phyloP scores from a whole-genome alignment of 2,888 invertebrate genomes.

The Cosmopolites sordidus region DNA sequence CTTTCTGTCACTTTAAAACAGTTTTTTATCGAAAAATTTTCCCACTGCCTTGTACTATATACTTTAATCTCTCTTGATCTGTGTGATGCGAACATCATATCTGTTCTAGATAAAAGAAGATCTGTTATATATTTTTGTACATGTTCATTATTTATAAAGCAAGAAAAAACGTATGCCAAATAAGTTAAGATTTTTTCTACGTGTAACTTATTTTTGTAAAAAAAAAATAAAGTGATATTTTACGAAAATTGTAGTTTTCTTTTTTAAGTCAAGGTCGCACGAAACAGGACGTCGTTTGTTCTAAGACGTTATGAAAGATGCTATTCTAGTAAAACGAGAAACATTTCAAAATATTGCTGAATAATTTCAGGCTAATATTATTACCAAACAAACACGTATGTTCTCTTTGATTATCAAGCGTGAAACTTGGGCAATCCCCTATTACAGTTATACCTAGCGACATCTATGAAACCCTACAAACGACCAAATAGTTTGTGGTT shows the following conservation, averaged over 20 bases:
- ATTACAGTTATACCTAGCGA: too few relatives aligned
- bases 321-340: constrained; percentile 7
- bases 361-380: too few relatives aligned
- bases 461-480: background rate
- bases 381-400: constrained; percentile 6
- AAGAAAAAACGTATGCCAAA: constrained; percentile 20
- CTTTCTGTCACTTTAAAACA: background rate
- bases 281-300: too few relatives aligned
- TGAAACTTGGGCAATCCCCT: too few relatives aligned
- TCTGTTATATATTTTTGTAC: constrained; percentile 5
- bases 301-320: constrained; percentile 11
- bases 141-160: constrained; percentile 23
- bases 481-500: background rate
- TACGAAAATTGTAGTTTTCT: constrained; percentile 3
- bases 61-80: background rate
- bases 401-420: constrained; percentile 17
- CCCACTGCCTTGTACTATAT: constrained; percentile 2
- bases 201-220: constrained; percentile 27
- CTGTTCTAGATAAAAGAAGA: background rate
- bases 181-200: constrained; percentile 28
- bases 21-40: background rate
- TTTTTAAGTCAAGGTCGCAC: background rate
- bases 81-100: background rate
- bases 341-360: constrained; percentile 20
- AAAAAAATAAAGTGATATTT: constrained; percentile 22